Evolutionary conservation across 2,888 invertebrate genomes (phyloP), one percentile per base, ranked within the genome.

Genomic region (Hydrotaea cyrtoneurina): DNA sequence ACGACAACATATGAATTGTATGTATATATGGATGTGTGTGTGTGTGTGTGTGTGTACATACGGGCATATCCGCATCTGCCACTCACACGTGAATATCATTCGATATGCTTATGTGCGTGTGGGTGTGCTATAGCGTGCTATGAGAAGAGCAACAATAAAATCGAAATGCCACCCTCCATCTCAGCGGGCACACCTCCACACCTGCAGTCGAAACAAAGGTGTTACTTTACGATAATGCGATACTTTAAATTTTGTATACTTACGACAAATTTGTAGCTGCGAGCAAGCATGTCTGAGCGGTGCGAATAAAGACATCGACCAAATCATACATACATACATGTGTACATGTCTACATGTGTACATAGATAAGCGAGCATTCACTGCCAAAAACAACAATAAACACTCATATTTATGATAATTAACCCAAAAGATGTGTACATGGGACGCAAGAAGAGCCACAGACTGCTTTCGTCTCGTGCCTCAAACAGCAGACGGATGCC

Each of bases 221-320:
- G 82, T 74, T 69, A 78, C 50, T 82, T 82, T 74, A 78, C 69
- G 81, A 74, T 66, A 64, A 77, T 77, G 43, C 57, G 26, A 73
- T 50, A 59, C 66, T 66, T 81, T 73, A 57, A 17, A 26, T 59
- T n/a, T 69, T 81, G 77, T 72, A 77, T 69, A 46, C 78, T 77
- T 69, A 78, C 57, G 77, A 73, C 66, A 77, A 55, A 66, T 62
- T 62, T 62, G 26, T 75, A 72, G n/a, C 53, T 50, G 17, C 59
- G 59, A 80, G 46, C 79, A 10, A 3, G 39, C 39, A 1, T 11
- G 4, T 1, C 7, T 8, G 31, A 7, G 31, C 39, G 3, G 39
- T 31, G 7, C 31, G 31, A 13, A 74, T 66, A 64, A 80, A 57
- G 73, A 31, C 66, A 39, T 39, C 8, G 39, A 4, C 39, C 4